Percentiles rank a stretch among this genome's conserved stretches.
phyloP scores from a whole-genome alignment of 1,140 invertebrate species.

The Globodera rostochiensis region DNA sequence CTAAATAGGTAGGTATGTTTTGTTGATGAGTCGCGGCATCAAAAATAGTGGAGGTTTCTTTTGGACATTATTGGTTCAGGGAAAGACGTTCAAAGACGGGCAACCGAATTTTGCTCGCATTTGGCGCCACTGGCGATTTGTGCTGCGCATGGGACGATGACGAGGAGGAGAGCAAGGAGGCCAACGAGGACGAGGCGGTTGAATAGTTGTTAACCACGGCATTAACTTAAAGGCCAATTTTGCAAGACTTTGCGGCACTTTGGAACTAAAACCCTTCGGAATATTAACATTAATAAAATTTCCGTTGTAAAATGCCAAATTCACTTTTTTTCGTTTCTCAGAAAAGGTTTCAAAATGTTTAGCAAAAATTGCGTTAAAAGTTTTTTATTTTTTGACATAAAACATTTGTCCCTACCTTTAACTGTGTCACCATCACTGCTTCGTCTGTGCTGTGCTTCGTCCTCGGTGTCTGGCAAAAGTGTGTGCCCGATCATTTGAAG shows the following conservation, averaged over 20 bases:
- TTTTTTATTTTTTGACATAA: no score
- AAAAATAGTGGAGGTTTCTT: not conserved
- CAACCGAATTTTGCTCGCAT: slow-evolving; percentile 11
- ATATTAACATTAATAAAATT: no score
- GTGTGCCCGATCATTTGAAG: not conserved
- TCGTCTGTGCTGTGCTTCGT: slow-evolving; percentile 16
- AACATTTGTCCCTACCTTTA: not conserved
- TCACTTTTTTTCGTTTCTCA: no score
- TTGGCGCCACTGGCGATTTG: not conserved
- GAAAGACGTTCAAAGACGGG: slow-evolving; percentile 32
- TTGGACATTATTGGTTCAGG: slow-evolving; percentile 22
- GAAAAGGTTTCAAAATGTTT: no score
- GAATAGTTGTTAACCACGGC: slow-evolving; percentile 6
- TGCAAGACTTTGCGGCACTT: not conserved
- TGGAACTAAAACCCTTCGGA: no score
- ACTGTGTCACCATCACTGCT: slow-evolving; percentile 24
- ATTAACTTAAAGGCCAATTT: slow-evolving; percentile 7
- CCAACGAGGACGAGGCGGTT: slow-evolving; percentile 24
- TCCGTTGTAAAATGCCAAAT: no score
- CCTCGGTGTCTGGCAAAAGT: not conserved
- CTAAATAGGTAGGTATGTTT: no score
- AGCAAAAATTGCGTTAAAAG: no score
- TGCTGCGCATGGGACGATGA: not conserved
- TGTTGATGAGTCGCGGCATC: no score
- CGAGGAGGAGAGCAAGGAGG: slow-evolving; percentile 23